These are phyloP conservation scores for Neosilurus mollespiculum DNA, from an alignment of 2,797 vertebrate genomes.

Conservation along the genomic window DNA sequence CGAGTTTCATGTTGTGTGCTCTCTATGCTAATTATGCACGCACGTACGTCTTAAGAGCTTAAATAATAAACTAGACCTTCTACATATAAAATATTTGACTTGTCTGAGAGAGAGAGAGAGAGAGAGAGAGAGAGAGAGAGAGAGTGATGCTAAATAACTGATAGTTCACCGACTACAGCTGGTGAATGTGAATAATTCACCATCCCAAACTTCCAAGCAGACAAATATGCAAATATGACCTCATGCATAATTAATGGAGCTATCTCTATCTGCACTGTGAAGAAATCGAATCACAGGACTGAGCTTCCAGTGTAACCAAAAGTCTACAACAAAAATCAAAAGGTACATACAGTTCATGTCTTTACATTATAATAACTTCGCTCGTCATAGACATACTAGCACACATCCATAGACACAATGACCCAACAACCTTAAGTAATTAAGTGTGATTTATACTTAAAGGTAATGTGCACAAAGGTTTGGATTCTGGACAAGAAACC, in stretches of 20 bases:
- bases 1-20: not conserved
- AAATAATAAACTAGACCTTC: not conserved
- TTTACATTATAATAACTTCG: not conserved
- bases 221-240: constrained; percentile 47
- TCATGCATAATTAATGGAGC: constrained; percentile 25
- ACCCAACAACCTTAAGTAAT: not conserved
- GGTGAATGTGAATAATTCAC: constrained; percentile 44
- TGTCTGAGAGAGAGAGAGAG: not conserved
- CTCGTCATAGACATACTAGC: not conserved
- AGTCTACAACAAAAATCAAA: not conserved
- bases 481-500: not conserved
- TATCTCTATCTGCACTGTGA: not conserved
- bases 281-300: not conserved
- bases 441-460: not conserved
- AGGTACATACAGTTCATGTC: not conserved
- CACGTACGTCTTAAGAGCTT: not conserved
- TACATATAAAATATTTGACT: not conserved
- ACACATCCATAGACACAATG: not conserved
- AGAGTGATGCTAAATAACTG: constrained; percentile 49
- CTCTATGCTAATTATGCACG: not conserved
- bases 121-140: constrained; percentile 15
- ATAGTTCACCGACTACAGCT: constrained; percentile 20
- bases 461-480: not conserved
- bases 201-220: constrained; percentile 22
- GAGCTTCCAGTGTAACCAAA: not conserved